Evolutionary conservation across 2,888 invertebrate genomes (phyloP).

Genomic region (Machimus rusticus): DNA sequence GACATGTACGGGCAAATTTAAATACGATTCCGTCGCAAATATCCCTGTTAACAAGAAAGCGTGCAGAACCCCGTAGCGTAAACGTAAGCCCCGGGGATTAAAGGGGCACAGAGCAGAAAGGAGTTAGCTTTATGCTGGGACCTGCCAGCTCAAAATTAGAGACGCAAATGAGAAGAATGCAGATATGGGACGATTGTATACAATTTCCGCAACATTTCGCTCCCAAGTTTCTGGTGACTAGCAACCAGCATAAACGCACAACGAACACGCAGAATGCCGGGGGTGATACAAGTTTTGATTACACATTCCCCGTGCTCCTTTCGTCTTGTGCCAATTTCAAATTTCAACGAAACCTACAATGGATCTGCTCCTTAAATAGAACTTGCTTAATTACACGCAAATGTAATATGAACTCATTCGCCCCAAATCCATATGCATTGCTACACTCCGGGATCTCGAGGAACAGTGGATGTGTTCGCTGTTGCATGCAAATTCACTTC

Average conservation of each 20-base stretch:
- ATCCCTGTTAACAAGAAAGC: conserved; percentile 3
- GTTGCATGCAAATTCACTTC: neutral
- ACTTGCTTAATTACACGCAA: neutral
- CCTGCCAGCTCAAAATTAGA: neutral
- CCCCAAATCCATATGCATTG: neutral
- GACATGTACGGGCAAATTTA: conserved; percentile 14
- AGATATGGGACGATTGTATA: neutral
- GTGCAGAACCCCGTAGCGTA: neutral
- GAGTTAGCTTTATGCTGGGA: neutral
- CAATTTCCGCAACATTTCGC: neutral
- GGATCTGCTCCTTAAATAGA: neutral
- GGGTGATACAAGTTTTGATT: neutral
- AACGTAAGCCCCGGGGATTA: neutral
- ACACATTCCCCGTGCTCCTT: neutral
- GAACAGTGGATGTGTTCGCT: neutral
- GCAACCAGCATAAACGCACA: neutral
- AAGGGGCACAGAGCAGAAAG: neutral
- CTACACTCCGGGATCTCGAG: neutral
- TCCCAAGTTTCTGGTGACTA: neutral
- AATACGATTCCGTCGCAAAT: neutral
- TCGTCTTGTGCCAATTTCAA: neutral
- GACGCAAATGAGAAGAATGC: neutral
- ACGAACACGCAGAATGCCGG: neutral
- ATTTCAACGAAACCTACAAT: neutral
- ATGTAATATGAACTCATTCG: neutral